A percentile compares a stretch with the other conserved stretches of the same genome.
Conservation (phyloP, 2,797 vertebrate genomes). For the Tragopan temminckii region DNA sequence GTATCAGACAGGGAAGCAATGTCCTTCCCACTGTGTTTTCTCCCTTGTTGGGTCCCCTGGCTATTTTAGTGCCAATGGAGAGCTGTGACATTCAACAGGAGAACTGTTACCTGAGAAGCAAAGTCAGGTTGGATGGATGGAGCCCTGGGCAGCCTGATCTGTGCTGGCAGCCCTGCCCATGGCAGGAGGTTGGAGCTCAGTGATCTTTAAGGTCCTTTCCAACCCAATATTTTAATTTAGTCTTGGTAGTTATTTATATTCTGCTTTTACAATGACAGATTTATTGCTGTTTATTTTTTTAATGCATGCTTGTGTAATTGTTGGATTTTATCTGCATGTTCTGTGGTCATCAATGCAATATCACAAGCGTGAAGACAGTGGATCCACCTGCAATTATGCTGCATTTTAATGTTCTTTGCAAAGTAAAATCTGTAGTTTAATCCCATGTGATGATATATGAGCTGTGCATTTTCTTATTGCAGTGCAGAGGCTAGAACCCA, state of each 20-base stretch:
- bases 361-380: not conserved
- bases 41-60: not conserved
- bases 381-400: not conserved
- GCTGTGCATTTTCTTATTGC: not conserved
- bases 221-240: constrained; percentile 43
- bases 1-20: not conserved
- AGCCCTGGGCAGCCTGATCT: too few species aligned
- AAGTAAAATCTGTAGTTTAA: not conserved
- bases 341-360: not conserved
- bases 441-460: not conserved
- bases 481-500: not conserved
- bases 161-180: too few species aligned
- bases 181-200: too few species aligned
- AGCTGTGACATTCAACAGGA: not conserved
- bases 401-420: not conserved
- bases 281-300: not conserved
- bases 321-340: constrained; percentile 10
- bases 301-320: not conserved
- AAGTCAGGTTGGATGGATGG: too few species aligned
- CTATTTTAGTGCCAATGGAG: not conserved
- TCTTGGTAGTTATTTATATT: constrained; percentile 18
- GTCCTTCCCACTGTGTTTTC: not conserved
- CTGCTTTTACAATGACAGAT: constrained; percentile 13
- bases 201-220: too few species aligned
- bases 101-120: not conserved